These are phyloP conservation scores for Poecilobothrus nobilitatus DNA, from an alignment of 2,888 invertebrate genomes.

Conservation along the genomic window DNA sequence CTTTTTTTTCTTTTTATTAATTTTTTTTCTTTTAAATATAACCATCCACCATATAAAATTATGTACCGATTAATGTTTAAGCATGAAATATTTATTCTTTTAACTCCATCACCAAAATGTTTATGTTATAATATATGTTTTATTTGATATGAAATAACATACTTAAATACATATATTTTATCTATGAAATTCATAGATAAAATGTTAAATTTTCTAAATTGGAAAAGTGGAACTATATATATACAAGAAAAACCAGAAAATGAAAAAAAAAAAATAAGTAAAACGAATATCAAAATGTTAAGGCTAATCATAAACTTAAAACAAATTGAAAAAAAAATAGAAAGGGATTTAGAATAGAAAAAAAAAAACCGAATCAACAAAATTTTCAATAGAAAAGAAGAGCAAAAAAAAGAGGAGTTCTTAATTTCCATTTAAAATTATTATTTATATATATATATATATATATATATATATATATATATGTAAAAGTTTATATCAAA, in stretches of 20 bases:
- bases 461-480: neutral
- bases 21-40: too few relatives aligned
- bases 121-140: neutral
- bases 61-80: neutral
- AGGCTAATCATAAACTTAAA: too few relatives aligned
- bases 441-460: too few relatives aligned
- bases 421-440: neutral
- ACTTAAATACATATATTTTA: neutral
- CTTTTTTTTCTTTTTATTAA: too few relatives aligned
- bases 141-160: neutral
- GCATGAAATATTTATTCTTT: conserved; percentile 1
- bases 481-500: too few relatives aligned
- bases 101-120: neutral
- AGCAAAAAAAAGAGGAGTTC: neutral
- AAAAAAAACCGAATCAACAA: too few relatives aligned
- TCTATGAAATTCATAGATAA: neutral
- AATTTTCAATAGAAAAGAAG: too few relatives aligned
- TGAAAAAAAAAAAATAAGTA: too few relatives aligned
- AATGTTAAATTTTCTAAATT: neutral
- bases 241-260: too few relatives aligned
- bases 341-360: neutral
- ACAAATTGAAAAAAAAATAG: neutral
- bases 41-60: neutral
- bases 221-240: neutral
- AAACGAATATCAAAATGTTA: too few relatives aligned